These are phyloP conservation scores for Caenorhabditis briggsae DNA, from an alignment of 1,140 invertebrate genomes.

Conservation along the genomic window DNA sequence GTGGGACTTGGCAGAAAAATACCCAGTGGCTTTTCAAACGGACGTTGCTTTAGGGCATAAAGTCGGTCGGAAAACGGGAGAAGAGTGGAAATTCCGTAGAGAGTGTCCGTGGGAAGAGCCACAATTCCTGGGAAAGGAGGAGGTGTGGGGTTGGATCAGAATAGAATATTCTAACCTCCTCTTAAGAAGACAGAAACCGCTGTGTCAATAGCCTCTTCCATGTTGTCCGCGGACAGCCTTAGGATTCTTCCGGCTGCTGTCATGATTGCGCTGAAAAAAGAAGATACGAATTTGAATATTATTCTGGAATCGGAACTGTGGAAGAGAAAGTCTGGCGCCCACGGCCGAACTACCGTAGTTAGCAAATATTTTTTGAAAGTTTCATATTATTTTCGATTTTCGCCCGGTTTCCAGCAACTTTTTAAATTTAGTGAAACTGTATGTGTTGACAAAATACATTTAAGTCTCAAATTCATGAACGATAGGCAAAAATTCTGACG, in stretches of 20 bases:
- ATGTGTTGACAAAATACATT: too few species aligned
- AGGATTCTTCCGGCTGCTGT: constrained; percentile 6
- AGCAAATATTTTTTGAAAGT: too few species aligned
- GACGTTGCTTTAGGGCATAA: constrained; percentile 60
- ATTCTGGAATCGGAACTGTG: too few species aligned
- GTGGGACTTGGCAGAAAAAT: constrained; percentile 60
- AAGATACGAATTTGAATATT: not conserved
- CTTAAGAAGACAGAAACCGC: constrained; percentile 48
- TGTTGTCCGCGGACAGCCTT: constrained; percentile 25
- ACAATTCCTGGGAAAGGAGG: constrained; percentile 55
- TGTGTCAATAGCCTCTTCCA: constrained; percentile 57
- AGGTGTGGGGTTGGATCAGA: not conserved
- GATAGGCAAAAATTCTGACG: too few species aligned
- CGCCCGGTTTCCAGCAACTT: too few species aligned
- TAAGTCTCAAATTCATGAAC: too few species aligned
- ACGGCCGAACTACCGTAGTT: too few species aligned
- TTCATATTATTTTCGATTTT: too few species aligned
- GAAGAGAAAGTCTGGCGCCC: too few species aligned
- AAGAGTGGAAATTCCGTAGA: constrained; percentile 65
- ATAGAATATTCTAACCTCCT: constrained; percentile 43
- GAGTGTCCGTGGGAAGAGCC: constrained; percentile 63
- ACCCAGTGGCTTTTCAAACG: constrained; percentile 63
- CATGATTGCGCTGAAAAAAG: not conserved
- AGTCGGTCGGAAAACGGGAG: constrained; percentile 63
- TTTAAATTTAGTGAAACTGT: too few species aligned